Evolutionary conservation across 2,888 invertebrate species (phyloP).

Genomic region (Thymelicus sylvestris): DNA sequence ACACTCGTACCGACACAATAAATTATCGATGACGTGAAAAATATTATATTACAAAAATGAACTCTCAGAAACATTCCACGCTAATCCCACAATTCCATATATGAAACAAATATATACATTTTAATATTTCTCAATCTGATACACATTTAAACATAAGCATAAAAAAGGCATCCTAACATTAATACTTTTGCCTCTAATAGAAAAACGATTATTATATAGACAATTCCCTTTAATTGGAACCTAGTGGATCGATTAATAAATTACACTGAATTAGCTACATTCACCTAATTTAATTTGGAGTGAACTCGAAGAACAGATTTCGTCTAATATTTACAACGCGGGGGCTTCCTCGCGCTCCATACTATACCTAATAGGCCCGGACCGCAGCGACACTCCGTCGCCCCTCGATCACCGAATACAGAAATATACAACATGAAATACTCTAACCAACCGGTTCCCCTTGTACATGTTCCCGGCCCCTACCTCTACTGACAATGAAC

Average conservation of each 20-base stretch:
- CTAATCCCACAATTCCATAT: neutral
- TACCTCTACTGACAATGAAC: no score
- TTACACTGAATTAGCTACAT: constrained; percentile 30
- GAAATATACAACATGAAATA: neutral
- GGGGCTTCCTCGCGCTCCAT: neutral
- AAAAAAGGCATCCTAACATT: constrained; percentile 12
- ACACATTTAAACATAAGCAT: constrained; percentile 15
- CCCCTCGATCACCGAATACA: neutral
- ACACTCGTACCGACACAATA: neutral
- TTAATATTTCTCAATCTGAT: neutral
- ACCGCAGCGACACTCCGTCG: neutral
- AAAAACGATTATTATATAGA: constrained; percentile 18
- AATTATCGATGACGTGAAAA: neutral
- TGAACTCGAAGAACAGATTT: constrained; percentile 15
- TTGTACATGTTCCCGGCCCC: no score
- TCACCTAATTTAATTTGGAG: constrained; percentile 1
- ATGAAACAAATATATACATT: constrained; percentile 7
- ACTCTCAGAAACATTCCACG: neutral
- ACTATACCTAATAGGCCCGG: constrained; percentile 14
- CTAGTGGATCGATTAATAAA: constrained; percentile 16
- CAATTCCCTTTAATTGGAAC: constrained; percentile 28
- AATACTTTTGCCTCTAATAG: constrained; percentile 26
- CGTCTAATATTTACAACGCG: constrained; percentile 25
- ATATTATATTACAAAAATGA: constrained; percentile 1
- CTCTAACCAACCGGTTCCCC: no score